phyloP scores from a whole-genome alignment of 1,140 invertebrate genomes.

The Lepidotrigona ventralis region DNA sequence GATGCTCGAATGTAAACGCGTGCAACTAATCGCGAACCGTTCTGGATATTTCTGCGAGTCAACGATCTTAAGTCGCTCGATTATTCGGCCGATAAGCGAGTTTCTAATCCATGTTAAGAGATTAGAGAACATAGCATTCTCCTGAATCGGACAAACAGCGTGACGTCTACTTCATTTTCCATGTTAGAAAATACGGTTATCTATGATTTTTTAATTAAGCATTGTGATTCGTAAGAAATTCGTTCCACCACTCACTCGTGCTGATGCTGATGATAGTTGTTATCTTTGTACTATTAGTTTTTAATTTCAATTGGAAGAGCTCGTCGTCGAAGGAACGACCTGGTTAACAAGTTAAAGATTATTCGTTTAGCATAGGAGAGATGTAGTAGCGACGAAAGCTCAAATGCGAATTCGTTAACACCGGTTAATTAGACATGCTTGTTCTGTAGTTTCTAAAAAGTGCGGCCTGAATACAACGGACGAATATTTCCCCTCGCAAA shows the following conservation, averaged over 20 bases:
- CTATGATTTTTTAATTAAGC: slow-evolving; percentile 2
- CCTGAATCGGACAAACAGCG: background rate
- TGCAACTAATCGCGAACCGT: slow-evolving; percentile 11
- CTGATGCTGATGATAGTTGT: background rate
- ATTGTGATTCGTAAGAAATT: background rate
- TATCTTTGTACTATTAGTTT: background rate
- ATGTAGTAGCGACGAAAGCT: background rate
- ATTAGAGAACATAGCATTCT: background rate
- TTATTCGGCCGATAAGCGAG: slow-evolving; percentile 10
- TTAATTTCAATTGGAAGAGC: background rate
- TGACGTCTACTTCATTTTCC: background rate
- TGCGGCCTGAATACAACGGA: slow-evolving; percentile 18
- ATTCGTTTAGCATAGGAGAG: background rate
- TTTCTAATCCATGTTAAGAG: slow-evolving; percentile 8
- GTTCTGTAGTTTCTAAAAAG: slow-evolving; percentile 35
- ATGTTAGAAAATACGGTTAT: background rate
- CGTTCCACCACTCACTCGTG: background rate
- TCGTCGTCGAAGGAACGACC: background rate
- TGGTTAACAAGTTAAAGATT: background rate
- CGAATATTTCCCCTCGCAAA: slow-evolving; percentile 18
- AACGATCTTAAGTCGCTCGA: background rate
- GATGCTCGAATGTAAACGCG: background rate
- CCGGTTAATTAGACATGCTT: slow-evolving; percentile 13
- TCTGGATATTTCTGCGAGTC: background rate
- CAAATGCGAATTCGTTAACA: slow-evolving; percentile 18